Percentiles rank a stretch among this genome's conserved stretches.
phyloP scores from a whole-genome alignment of 1,140 invertebrate species.

The Acromyrmex charruanus region DNA sequence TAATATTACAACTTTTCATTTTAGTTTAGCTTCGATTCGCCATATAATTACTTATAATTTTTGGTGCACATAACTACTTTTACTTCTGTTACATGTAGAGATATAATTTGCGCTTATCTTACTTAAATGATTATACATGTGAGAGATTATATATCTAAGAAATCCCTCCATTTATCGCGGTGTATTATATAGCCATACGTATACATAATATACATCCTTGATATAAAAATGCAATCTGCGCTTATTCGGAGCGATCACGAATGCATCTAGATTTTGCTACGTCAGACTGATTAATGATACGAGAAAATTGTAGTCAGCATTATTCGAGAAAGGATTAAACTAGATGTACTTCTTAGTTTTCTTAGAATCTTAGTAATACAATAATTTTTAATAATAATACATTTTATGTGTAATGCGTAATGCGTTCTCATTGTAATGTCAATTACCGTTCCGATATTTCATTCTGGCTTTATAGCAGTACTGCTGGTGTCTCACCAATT shows the following conservation, averaged over 20 bases:
- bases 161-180: not conserved
- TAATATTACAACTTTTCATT: not conserved
- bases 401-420: too few species aligned
- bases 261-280: constrained; percentile 11
- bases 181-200: not conserved
- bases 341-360: not conserved
- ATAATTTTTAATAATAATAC: not conserved
- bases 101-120: constrained; percentile 19
- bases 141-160: not conserved
- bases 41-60: constrained; percentile 12
- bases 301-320: constrained; percentile 11
- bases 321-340: constrained; percentile 25
- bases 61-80: not conserved
- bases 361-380: not conserved
- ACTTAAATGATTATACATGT: not conserved
- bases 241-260: constrained; percentile 17
- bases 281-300: constrained; percentile 53
- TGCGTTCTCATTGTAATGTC: too few species aligned
- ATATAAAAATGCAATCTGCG: constrained; percentile 2
- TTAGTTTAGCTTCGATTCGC: not conserved
- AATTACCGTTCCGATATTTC: too few species aligned
- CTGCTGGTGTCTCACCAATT: too few species aligned
- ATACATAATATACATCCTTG: constrained; percentile 3
- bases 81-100: not conserved
- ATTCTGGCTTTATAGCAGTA: too few species aligned